Percentiles rank a stretch among this genome's conserved stretches.
phyloP scores from a whole-genome alignment of 2,888 invertebrate genomes.

The Drosophila eohydei region DNA sequence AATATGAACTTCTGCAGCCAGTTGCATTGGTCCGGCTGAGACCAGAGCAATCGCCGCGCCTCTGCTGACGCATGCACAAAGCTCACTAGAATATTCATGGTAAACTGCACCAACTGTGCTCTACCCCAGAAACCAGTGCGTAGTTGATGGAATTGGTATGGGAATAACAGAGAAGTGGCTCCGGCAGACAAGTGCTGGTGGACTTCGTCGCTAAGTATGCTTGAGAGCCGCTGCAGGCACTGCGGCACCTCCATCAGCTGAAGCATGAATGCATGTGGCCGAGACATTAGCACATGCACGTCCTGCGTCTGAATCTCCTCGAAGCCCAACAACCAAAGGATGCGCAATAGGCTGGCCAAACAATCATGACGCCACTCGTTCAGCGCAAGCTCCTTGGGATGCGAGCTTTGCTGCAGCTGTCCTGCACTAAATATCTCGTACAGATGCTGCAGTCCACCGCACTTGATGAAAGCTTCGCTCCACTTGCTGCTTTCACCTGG shows the following conservation, averaged over 20 bases:
- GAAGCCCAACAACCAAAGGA: constrained; percentile 94
- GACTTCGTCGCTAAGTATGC: constrained; percentile 92
- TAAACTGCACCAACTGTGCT: constrained; percentile 96
- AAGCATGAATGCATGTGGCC: constrained; percentile 87
- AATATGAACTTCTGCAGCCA: constrained; percentile 94
- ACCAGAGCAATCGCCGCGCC: constrained; percentile 91
- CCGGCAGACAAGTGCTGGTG: constrained; percentile 87
- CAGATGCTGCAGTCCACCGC: constrained; percentile 94
- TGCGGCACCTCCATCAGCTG: constrained; percentile 94
- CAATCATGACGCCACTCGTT: constrained; percentile 97
- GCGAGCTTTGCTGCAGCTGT: constrained; percentile 91
- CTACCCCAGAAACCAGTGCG: constrained; percentile 97
- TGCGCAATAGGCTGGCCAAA: constrained; percentile 93
- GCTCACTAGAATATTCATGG: constrained; percentile 95
- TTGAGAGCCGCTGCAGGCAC: constrained; percentile 93
- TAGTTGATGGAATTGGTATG: constrained; percentile 88
- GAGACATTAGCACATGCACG: constrained; percentile 89
- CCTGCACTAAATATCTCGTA: constrained; percentile 97
- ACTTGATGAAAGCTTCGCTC: constrained; percentile 93
- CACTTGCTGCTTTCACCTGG: constrained; percentile 85
- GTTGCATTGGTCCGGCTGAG: constrained; percentile 90
- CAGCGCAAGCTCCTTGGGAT: constrained; percentile 86
- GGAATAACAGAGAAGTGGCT: constrained; percentile 65
- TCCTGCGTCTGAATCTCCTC: constrained; percentile 85
- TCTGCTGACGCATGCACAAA: constrained; percentile 95